phyloP scores from a whole-genome alignment of 1,140 invertebrate genomes.

The Temnothorax curvispinosus region DNA sequence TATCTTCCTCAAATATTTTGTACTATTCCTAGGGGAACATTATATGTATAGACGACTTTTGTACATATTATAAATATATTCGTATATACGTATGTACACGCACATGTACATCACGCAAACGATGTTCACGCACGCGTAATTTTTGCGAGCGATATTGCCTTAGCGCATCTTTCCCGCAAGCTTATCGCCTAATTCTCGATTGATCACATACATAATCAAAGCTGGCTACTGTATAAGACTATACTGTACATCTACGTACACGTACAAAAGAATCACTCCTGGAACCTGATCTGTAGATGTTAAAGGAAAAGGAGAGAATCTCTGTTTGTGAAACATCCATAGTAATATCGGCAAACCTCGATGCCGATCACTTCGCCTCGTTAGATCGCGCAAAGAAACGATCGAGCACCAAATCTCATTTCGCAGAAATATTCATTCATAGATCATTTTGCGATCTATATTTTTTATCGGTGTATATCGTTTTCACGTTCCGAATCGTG shows the following conservation, averaged over 20 bases:
- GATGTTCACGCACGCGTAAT: constrained; percentile 30
- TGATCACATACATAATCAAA: constrained; percentile 38
- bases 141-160: constrained; percentile 13
- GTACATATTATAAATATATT: constrained; percentile 62
- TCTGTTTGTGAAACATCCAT: neutral
- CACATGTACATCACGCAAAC: constrained; percentile 57
- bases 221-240: neutral
- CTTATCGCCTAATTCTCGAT: constrained; percentile 47
- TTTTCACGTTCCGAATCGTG: neutral
- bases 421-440: neutral
- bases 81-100: constrained; percentile 26
- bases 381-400: neutral
- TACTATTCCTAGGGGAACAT: constrained; percentile 63
- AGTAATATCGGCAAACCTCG: neutral
- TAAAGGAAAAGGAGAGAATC: neutral
- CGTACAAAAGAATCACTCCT: neutral
- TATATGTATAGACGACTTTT: constrained; percentile 66
- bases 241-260: constrained; percentile 28
- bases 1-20: constrained; percentile 69
- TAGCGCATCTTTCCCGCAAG: constrained; percentile 19
- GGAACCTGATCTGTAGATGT: neutral
- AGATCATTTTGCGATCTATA: constrained; percentile 7
- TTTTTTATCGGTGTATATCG: constrained; percentile 22
- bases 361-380: constrained; percentile 23
- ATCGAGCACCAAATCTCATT: neutral